Evolutionary conservation across 2,888 invertebrate genomes (phyloP), one percentile per base, ranked within the genome.

Genomic region (Atrina japonica): DNA sequence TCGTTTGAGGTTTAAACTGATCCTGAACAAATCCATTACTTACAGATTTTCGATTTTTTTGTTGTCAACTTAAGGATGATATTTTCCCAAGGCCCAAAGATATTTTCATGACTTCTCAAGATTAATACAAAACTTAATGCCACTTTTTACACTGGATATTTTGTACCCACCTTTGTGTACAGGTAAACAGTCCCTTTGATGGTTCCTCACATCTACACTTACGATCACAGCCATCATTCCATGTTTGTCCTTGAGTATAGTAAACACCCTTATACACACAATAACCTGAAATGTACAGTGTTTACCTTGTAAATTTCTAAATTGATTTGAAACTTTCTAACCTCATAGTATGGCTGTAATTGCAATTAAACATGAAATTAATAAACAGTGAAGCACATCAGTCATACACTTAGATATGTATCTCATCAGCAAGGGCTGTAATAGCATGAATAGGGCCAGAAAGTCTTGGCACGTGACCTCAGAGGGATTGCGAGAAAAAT

Each of bases 211-310:
- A 84, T 47, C 78, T 72, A 72, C 84, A 84, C 40, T 43, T 75
- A 66, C 71, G 68, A n/a, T 75, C 64, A 70, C 83, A 84, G 11
- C 82, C 83, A 74, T 83, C 84, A 18, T 77, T 75, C 84, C 84
- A 84, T 0, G 63, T 66, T 52, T 82, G 76, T 29, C 82, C 84
- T 59, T 80, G 80, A 21, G 73, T 76, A 73, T 81, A 84, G 63
- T 81, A 80, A 16, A 76, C 76, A 40, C 81, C 82, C 73, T 81
- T 81, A 79, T 83, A 84, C 23, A 76, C 77, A 70, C 84, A 84
- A 70, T 76, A 80, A 49, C 81, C 82, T 84, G 73, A 3, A 64
- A 65, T 16, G n/a, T n/a, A n/a, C n/a, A n/a, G n/a, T n/a, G n/a
- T n/a, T n/a, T n/a, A n/a, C n/a, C n/a, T n/a, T n/a, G n/a, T n/a